Percentiles rank a stretch among this genome's conserved stretches.
These are phyloP conservation scores for Corythoichthys intestinalis DNA, from an alignment of 2,113 vertebrate species.

Conservation along the genomic window DNA sequence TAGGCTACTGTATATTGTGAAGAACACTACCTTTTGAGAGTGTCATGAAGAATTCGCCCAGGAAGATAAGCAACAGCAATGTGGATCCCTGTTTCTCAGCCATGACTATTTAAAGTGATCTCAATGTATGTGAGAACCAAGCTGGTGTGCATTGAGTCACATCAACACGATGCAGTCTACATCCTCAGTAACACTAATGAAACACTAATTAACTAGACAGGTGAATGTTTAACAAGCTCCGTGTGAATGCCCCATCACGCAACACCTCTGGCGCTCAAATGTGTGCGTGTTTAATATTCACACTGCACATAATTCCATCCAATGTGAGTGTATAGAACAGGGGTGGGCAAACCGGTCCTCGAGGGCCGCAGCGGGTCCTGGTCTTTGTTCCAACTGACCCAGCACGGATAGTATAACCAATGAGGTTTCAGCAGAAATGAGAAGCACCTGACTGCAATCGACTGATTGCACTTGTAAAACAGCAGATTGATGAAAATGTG, in stretches of 20 bases:
- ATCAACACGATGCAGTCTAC: slow-evolving; percentile 48
- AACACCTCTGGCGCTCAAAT: slow-evolving; percentile 7
- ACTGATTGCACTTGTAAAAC: too few relatives aligned
- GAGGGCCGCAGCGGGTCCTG: too few relatives aligned
- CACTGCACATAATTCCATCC: too few relatives aligned
- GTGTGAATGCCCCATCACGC: slow-evolving; percentile 16
- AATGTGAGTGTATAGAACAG: too few relatives aligned
- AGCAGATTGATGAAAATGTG: too few relatives aligned
- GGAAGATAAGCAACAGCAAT: slow-evolving; percentile 49
- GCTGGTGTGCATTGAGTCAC: slow-evolving; percentile 45
- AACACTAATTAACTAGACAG: slow-evolving; percentile 65
- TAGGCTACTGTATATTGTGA: neutral
- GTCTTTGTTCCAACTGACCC: too few relatives aligned
- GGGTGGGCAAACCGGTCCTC: too few relatives aligned
- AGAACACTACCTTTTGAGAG: slow-evolving; percentile 59
- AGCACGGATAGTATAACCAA: too few relatives aligned
- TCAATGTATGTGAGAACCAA: slow-evolving; percentile 33
- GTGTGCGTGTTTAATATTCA: neutral
- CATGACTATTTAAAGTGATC: slow-evolving; percentile 38
- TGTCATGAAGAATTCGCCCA: slow-evolving; percentile 31
- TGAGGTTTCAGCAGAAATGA: too few relatives aligned
- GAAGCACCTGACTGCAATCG: too few relatives aligned
- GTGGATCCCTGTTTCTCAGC: slow-evolving; percentile 31
- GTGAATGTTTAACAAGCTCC: slow-evolving; percentile 67
- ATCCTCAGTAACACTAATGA: slow-evolving; percentile 52